These are phyloP conservation scores for Drosophila micromelanica DNA, from an alignment of 1,140 invertebrate genomes.

Conservation along the genomic window DNA sequence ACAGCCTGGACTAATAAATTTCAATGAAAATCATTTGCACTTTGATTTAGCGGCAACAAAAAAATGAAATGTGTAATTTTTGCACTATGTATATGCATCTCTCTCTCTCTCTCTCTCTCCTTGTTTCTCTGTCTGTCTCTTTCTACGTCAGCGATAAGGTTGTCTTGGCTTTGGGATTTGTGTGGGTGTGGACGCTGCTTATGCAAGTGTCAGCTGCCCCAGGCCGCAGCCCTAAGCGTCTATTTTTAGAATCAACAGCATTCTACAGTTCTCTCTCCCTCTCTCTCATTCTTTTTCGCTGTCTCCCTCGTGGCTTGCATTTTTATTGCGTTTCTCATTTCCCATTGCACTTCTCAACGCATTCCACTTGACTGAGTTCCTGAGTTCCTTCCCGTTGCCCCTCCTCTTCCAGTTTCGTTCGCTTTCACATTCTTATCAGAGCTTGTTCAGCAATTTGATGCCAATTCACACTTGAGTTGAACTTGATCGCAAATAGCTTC, in stretches of 20 bases:
- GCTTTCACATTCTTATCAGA: slow-evolving; percentile 6
- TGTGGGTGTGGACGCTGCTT: slow-evolving; percentile 5
- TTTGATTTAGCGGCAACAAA: slow-evolving; percentile 50
- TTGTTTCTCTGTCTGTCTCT: too few relatives aligned
- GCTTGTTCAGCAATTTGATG: slow-evolving; percentile 35
- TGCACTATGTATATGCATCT: too few relatives aligned
- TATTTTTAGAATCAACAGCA: slow-evolving; percentile 1
- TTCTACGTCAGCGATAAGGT: background rate
- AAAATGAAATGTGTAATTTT: slow-evolving; percentile 63
- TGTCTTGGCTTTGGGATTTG: background rate
- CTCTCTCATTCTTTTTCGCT: background rate
- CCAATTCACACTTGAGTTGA: slow-evolving; percentile 23
- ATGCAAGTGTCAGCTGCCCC: slow-evolving; percentile 8
- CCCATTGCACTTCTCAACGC: background rate
- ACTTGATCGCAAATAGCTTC: background rate
- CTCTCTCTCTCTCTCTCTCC: too few relatives aligned
- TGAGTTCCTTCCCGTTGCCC: background rate
- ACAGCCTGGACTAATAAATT: slow-evolving; percentile 56
- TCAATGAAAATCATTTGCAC: slow-evolving; percentile 72
- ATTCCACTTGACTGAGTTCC: too few relatives aligned
- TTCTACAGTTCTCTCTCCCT: background rate
- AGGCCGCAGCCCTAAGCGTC: background rate
- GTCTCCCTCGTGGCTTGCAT: background rate
- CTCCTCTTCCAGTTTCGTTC: background rate
- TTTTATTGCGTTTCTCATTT: background rate